These are phyloP conservation scores for Mormyrus proboscirostris DNA, from an alignment of 2,797 vertebrate species.

Conservation along the genomic window DNA sequence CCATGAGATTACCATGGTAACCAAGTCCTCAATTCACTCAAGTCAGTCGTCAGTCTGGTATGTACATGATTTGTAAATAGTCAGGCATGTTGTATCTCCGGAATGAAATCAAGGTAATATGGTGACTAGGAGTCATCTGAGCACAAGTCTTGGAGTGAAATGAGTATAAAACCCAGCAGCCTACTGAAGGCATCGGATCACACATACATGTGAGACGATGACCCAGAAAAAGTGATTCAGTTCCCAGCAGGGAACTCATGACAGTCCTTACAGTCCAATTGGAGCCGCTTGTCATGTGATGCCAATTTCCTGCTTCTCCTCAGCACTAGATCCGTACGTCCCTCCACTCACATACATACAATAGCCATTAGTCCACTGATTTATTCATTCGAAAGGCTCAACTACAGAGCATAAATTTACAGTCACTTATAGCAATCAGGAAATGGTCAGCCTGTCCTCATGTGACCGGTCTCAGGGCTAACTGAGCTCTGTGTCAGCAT, in stretches of 20 bases:
- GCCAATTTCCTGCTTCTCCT: background rate
- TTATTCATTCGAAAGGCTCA: background rate
- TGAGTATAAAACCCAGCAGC: background rate
- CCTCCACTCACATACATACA: background rate
- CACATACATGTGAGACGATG: background rate
- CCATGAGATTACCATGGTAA: background rate
- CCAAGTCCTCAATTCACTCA: background rate
- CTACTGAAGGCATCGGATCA: background rate
- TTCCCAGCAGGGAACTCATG: background rate
- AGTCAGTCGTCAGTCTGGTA: background rate
- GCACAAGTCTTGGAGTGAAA: background rate
- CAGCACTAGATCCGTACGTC: background rate
- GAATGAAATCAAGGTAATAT: background rate
- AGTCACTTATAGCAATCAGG: background rate
- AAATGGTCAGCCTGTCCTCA: background rate
- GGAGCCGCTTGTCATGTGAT: background rate
- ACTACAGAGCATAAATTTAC: background rate
- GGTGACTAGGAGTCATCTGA: background rate
- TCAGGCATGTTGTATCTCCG: background rate
- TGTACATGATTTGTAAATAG: background rate
- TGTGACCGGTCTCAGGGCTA: background rate
- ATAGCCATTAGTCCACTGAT: background rate
- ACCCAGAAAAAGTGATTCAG: background rate
- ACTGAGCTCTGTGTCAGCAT: background rate
- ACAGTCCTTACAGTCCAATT: background rate